These are phyloP conservation scores for Aphrocallistes beatrix DNA, from an alignment of 37 sponge, comb jelly and placozoan genomes.

Conservation along the genomic window DNA sequence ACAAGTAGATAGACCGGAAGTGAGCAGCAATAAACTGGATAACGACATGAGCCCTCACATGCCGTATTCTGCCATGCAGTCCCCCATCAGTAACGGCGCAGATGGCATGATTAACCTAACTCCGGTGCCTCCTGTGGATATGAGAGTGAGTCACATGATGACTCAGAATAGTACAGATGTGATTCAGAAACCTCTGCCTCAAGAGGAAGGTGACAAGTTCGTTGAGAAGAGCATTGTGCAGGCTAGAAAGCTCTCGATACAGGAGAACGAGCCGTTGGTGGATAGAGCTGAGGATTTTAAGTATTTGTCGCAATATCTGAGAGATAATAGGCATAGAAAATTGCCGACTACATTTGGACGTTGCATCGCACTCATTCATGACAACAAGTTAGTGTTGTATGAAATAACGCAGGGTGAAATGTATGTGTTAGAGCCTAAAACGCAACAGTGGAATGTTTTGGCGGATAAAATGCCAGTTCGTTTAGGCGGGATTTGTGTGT, in stretches of 20 bases:
- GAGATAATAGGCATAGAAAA: constrained; percentile 18
- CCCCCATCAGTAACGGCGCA: background rate
- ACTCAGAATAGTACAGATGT: background rate
- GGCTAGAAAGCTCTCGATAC: background rate
- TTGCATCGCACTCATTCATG: background rate
- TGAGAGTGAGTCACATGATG: background rate
- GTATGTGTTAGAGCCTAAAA: constrained; percentile 10
- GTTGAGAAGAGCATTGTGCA: background rate
- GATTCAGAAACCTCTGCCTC: background rate
- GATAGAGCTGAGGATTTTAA: background rate
- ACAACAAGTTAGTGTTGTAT: constrained; percentile 18
- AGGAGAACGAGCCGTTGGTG: background rate
- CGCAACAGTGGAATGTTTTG: constrained; percentile 12
- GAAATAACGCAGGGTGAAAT: constrained; percentile 13
- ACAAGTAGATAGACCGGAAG: background rate
- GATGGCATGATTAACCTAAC: background rate
- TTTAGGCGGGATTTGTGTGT: background rate
- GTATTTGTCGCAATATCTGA: constrained; percentile 16
- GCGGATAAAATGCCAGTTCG: background rate
- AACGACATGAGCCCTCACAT: too few species aligned
- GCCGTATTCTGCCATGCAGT: background rate
- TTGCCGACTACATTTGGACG: background rate
- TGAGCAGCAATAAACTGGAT: background rate
- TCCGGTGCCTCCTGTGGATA: background rate
- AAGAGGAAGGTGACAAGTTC: background rate